Base-by-base conservation (phyloP, 1,140 invertebrate species). In the Drosophila nasuta region DNA sequence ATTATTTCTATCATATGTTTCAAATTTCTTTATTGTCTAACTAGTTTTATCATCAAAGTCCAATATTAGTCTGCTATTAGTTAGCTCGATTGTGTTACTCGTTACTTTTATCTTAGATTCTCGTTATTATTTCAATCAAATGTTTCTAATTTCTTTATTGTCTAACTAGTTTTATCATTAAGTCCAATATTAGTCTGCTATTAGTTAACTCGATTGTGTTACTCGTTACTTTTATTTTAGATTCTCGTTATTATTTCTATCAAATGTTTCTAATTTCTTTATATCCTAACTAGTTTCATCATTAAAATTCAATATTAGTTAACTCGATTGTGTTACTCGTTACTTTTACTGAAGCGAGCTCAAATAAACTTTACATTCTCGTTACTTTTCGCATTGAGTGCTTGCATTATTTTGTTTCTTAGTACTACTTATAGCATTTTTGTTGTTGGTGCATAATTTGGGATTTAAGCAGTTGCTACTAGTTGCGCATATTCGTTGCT, bases 401-500 rank as follows among this genome's bases (percentile, higher is more conserved):
- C 41, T n/a, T 5, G 5, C 10, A 13, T 30, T 59, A 1, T 15
- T n/a, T 56, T 8, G 6, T 5, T 48, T 17, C 15, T 43, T 4
- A 25, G 20, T 25, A 25, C 20, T 3, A 25, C 20, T 43, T 54
- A 1, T 7, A n/a, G 15, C 1, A 25, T 25, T 25, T 25, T 25
- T 25, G 3, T 25, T 25, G 3, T 25, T 25, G 3, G 20, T 25
- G 20, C 4, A 7, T 5, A 33, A 38, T 25, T 38, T 38, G 0
- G 3, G 17, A 46, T 28, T 56, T 41, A 54, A 60, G 46, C 17
- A 11, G 48, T 38, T 28, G 13, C 25, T 30, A 59, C 54, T 25
- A 58, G 56, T 68, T 74, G 38, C 64, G 35, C 56, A 6, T 20
- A 60, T 52, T 41, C 17, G 25, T 11, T 15, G 13, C 33, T 17